Base-by-base conservation (phyloP, 2,888 invertebrate species). In the Amblyteles armatorius region DNA sequence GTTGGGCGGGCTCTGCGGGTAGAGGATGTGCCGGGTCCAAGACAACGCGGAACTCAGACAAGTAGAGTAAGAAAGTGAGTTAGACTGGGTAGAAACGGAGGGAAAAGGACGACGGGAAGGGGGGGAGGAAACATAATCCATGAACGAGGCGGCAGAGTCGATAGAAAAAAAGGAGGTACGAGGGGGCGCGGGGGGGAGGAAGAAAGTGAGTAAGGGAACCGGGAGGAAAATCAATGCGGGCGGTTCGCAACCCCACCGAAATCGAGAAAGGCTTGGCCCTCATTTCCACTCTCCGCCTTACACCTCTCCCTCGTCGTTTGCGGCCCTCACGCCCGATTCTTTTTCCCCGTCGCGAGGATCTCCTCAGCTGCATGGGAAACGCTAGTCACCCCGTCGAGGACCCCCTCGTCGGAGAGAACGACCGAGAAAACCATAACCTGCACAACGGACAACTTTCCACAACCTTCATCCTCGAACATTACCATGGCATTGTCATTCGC, bases 171-270 rank as follows among this genome's bases (percentile, higher is more conserved):
- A 48, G 16, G 33, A 78, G 65, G 84, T 86, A 77, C 67, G 67
- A 73, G 65, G 36, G 67, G 22, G 33, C 29, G 50, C 44, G 16
- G 48, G 44, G 48, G 72, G 71, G 50, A 60, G 71, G n/a, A 67
- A 33, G 74, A 33, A 57, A 40, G 79, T 63, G 52, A 65, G 44
- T 48, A 0, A 16, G 16, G 16, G 57, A 71, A 77, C 74, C 85
- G 80, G 83, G 86, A 84, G 90, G 89, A 92, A 92, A 93, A 93
- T 93, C 93, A 92, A 93, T 93, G 93, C 90, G 88, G 86, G 82
- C 87, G 85, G 86, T 85, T 83, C 82, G 84, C 85, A 88, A 89
- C 86, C 87, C 87, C 87, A 68, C 82, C 78, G 81, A 91, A 91
- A 88, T 88, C 89, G 88, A 88, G 90, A 88, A 89, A 89, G 83